Percentiles rank a stretch among this genome's conserved stretches.
phyloP scores from a whole-genome alignment of 2,797 vertebrate species.

The Aulostomus chinensis region DNA sequence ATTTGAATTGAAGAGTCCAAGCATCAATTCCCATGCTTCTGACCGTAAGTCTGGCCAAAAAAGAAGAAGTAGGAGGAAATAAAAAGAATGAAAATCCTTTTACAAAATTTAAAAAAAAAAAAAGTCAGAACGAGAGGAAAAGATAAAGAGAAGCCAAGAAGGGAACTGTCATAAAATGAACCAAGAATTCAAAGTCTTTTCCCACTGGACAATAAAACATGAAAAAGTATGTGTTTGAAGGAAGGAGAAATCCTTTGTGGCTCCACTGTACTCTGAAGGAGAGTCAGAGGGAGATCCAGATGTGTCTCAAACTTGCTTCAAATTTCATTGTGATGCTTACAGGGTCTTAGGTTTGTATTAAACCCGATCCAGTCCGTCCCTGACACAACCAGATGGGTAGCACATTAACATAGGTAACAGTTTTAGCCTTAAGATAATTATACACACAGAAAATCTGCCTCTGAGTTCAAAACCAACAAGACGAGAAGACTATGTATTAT shows the following conservation, averaged over 20 bases:
- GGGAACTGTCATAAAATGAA: conserved; percentile 57
- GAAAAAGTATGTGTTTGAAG: conserved; percentile 58
- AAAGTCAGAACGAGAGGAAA: conserved; percentile 17
- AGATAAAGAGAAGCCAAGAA: conserved; percentile 44
- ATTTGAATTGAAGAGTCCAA: background rate
- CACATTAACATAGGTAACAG: conserved; percentile 30
- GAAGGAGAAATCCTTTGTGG: conserved; percentile 52
- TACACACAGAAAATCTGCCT: conserved; percentile 6
- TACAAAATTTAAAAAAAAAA: conserved; percentile 14
- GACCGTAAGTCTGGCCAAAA: conserved; percentile 10
- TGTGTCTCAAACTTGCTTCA: conserved; percentile 69
- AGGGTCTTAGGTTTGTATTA: conserved; percentile 54
- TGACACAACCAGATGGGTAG: conserved; percentile 47
- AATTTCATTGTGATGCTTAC: conserved; percentile 67
- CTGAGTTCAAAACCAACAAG: conserved; percentile 12
- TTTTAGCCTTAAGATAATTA: conserved; percentile 23
- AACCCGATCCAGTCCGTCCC: conserved; percentile 39
- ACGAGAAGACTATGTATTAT: conserved; percentile 6
- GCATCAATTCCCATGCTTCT: conserved; percentile 15
- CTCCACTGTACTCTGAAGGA: conserved; percentile 42
- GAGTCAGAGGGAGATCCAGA: conserved; percentile 60
- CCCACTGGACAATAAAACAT: conserved; percentile 70
- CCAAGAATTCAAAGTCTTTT: conserved; percentile 56
- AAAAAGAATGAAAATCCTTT: conserved; percentile 16
- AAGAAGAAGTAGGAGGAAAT: background rate